These are phyloP conservation scores for Pluvianellus socialis DNA, from an alignment of 2,113 vertebrate species.

Conservation along the genomic window DNA sequence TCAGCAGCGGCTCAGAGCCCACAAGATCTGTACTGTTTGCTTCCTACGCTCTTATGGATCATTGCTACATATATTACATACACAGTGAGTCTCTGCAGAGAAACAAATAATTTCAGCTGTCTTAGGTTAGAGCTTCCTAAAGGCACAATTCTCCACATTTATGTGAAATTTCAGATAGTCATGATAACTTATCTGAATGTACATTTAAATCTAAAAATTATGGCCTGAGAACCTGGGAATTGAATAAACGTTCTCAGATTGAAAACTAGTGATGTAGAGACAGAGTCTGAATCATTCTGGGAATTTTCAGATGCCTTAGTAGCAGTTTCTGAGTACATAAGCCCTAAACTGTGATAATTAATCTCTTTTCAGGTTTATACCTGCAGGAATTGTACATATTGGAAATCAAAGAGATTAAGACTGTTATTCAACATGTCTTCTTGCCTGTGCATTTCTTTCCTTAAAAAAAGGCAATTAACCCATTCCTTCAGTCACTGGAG, in stretches of 20 bases:
- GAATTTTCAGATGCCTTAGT: background rate
- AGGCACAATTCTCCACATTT: background rate
- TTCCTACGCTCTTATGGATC: background rate
- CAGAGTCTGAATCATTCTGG: background rate
- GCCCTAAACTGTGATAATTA: background rate
- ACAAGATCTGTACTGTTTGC: background rate
- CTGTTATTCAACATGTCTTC: background rate
- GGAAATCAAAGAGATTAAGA: slow-evolving; percentile 25
- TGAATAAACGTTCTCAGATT: background rate
- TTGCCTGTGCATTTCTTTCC: background rate
- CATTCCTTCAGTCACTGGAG: background rate
- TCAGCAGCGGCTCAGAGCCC: background rate
- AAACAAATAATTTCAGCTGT: background rate
- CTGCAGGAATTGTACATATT: slow-evolving; percentile 5
- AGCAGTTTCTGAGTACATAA: slow-evolving; percentile 6
- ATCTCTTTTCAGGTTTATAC: slow-evolving; percentile 21
- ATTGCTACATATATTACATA: background rate
- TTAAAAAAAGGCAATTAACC: background rate
- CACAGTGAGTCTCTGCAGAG: background rate
- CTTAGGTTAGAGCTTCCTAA: background rate
- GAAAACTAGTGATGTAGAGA: background rate
- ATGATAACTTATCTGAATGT: background rate
- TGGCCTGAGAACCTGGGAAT: background rate
- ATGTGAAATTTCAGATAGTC: background rate
- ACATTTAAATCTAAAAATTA: background rate